Evolutionary conservation across 2,888 invertebrate genomes (phyloP), one percentile per base, ranked within the genome.

Genomic region (Mimumesa dahlbomi): DNA sequence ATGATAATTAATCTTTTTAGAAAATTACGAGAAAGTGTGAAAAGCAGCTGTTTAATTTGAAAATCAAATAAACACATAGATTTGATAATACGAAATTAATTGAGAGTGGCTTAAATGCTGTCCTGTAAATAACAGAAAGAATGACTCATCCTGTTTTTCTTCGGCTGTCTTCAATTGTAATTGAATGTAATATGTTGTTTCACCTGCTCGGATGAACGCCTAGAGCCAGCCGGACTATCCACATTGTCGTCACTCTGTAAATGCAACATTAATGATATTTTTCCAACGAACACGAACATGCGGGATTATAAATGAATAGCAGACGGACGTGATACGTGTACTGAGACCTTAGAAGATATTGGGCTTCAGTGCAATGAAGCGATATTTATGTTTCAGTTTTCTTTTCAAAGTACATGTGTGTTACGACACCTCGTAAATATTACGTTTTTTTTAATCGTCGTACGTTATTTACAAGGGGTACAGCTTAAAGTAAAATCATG

Each of bases 191-290:
- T n/a, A 43, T 16, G 25, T 19, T 9, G 56, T 16, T 18, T 64
- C 84, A 87, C 89, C 85, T 89, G 88, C 75, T 88, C 88, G 40
- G 89, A 89, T 25, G 88, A 86, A 71, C 88, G 83, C 64, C 89
- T 88, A 64, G 89, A 89, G 73, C 88, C 87, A 69, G 87, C 86
- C 89, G 92, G 75, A 85, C 90, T 85, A 81, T 94, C 94, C 19
- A 93, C 92, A 80, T 93, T 92, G 83, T 94, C 94, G 90, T 94
- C 92, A 76, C 90, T 91, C 92, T 92, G 89, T 56, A 89, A 88
- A 79, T 76, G 79, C 62, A 86, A 81, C 49, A 58, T 58, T 54
- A 72, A 74, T n/a, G 18, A 63, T 13, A 61, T 46, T 40, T 52
- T 46, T 5, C 36, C 4, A 46, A 36, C 25, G 40, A 69, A 45